A percentile compares a stretch with the other conserved stretches of the same genome.
phyloP scores from a whole-genome alignment of 2,888 invertebrate species.

The Pseudococcus longispinus region DNA sequence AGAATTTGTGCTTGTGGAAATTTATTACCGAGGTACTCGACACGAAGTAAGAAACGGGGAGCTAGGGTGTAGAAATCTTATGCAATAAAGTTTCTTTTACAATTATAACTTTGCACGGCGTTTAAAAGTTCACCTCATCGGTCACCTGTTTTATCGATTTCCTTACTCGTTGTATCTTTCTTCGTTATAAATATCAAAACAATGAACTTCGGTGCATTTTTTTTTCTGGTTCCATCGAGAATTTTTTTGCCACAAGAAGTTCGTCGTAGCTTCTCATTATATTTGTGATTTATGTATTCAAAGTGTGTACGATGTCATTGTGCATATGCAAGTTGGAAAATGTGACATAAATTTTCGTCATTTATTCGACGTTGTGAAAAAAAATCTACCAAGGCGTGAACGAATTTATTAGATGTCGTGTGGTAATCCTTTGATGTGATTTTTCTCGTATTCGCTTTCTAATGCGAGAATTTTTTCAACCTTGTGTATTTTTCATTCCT shows the following conservation, averaged over 20 bases:
- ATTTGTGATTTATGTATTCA: background rate
- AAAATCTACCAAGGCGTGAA: background rate
- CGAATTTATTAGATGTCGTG: background rate
- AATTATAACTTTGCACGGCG: background rate
- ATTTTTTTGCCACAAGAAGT: background rate
- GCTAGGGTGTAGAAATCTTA: background rate
- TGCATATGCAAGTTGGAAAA: background rate
- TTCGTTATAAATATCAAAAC: background rate
- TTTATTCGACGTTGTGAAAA: background rate
- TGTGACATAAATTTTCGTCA: background rate
- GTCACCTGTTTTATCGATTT: constrained; percentile 39
- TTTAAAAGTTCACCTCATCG: constrained; percentile 39
- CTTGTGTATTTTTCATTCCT: background rate
- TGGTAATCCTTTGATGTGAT: background rate
- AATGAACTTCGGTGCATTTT: background rate
- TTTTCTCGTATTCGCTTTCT: background rate
- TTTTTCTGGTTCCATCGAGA: background rate
- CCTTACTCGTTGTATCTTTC: background rate
- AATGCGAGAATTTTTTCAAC: background rate
- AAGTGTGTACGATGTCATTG: background rate
- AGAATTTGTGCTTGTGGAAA: background rate
- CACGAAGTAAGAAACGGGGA: background rate
- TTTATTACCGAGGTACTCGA: background rate
- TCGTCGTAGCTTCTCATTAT: background rate
- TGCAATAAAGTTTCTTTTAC: constrained; percentile 26